Evolutionary conservation across 2,113 vertebrate species (phyloP).

Genomic region (Numenius arquata): DNA sequence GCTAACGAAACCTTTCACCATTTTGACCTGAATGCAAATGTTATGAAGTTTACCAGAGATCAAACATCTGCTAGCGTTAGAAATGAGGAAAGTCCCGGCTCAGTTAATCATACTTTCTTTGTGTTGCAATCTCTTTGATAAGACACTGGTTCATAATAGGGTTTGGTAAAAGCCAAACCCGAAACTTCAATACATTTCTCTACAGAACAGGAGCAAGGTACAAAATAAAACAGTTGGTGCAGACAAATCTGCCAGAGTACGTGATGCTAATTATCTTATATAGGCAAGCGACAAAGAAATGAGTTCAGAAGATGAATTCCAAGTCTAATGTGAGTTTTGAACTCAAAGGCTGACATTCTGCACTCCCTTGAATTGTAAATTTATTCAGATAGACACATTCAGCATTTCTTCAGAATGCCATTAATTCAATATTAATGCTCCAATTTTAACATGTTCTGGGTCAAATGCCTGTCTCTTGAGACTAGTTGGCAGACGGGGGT

Average conservation of each 20-base stretch:
- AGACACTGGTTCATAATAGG: background rate
- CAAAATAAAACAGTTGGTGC: background rate
- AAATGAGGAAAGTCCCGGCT: background rate
- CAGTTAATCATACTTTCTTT: background rate
- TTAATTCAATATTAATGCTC: background rate
- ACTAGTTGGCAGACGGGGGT: background rate
- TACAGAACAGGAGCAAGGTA: background rate
- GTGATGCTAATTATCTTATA: background rate
- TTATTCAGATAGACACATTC: background rate
- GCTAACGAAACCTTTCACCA: background rate
- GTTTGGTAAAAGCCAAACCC: background rate
- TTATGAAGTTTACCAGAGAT: background rate
- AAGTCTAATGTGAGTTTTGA: background rate
- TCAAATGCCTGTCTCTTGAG: slow-evolving; percentile 13
- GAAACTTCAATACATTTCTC: background rate
- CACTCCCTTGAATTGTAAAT: background rate
- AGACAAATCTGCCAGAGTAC: background rate
- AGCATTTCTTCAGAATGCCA: background rate
- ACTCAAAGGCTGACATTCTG: background rate
- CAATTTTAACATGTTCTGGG: background rate
- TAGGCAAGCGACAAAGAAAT: background rate
- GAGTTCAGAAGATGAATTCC: background rate
- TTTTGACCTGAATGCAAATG: background rate
- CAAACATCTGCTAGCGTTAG: background rate
- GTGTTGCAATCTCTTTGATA: slow-evolving; percentile 5